phyloP scores from a whole-genome alignment of 2,888 invertebrate genomes.

The Tenthredo scrophulariae region DNA sequence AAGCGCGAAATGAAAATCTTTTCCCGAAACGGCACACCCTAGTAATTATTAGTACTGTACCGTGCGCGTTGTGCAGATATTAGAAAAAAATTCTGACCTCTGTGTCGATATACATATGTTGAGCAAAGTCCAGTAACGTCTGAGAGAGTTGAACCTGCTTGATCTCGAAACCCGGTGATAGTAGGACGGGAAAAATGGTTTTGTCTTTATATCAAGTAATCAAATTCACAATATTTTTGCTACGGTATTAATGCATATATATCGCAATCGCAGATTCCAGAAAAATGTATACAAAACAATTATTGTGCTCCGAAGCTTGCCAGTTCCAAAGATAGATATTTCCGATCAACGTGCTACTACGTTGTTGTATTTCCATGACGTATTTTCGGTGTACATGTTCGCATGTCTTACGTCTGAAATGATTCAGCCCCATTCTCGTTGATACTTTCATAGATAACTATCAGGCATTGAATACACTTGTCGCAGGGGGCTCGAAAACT shows the following conservation, averaged over 20 bases:
- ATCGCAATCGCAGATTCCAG: neutral
- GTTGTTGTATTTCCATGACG: neutral
- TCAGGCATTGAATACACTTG: neutral
- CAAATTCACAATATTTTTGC: neutral
- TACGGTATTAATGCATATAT: neutral
- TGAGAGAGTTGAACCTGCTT: neutral
- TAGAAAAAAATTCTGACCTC: neutral
- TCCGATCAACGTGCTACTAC: neutral
- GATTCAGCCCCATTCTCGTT: neutral
- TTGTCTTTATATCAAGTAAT: neutral
- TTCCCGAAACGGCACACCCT: neutral
- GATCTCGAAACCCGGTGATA: neutral
- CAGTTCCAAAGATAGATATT: neutral
- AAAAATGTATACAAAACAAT: neutral
- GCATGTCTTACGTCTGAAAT: neutral
- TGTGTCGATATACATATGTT: neutral
- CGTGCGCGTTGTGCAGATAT: too few relatives aligned
- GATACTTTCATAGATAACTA: neutral
- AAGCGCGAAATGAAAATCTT: neutral
- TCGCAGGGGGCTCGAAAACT: neutral
- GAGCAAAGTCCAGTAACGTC: neutral
- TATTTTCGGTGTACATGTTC: neutral
- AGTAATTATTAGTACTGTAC: neutral
- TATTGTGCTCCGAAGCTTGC: neutral
- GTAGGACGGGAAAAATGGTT: neutral